Percentiles rank a stretch among this genome's conserved stretches.
These are phyloP conservation scores for Chrysotoxum bicinctum DNA, from an alignment of 2,888 invertebrate species.

Conservation along the genomic window DNA sequence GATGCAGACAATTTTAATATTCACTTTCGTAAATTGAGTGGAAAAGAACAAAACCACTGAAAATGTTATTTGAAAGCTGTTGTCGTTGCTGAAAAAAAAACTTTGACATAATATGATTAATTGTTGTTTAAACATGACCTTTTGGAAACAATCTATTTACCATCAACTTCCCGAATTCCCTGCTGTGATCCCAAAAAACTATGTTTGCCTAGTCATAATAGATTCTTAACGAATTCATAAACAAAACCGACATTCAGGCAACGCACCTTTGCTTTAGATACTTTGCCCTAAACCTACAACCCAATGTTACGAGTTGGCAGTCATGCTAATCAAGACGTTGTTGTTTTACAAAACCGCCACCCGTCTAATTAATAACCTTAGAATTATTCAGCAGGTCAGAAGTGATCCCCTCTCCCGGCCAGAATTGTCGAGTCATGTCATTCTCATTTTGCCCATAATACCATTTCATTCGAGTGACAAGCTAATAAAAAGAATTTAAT, in stretches of 20 bases:
- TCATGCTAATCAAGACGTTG: slow-evolving; percentile 66
- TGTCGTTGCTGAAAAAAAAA: neutral
- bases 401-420: slow-evolving; percentile 49
- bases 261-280: slow-evolving; percentile 21
- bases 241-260: neutral
- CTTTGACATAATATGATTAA: slow-evolving; percentile 38
- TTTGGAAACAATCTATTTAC: slow-evolving; percentile 22
- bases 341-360: slow-evolving; percentile 62
- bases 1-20: too few species aligned
- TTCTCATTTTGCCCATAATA: slow-evolving; percentile 36
- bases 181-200: slow-evolving; percentile 32
- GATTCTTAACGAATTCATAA: slow-evolving; percentile 45
- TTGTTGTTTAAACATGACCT: slow-evolving; percentile 1
- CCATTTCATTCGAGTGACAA: slow-evolving; percentile 30
- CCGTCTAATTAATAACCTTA: slow-evolving; percentile 67
- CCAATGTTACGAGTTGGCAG: neutral
- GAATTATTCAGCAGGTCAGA: slow-evolving; percentile 68
- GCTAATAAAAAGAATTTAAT: slow-evolving; percentile 20
- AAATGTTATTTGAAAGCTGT: neutral
- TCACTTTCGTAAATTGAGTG: neutral
- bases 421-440: slow-evolving; percentile 62
- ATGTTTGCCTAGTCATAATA: slow-evolving; percentile 37
- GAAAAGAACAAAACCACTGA: neutral
- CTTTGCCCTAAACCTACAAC: neutral
- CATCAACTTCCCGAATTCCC: slow-evolving; percentile 21